phyloP scores from a whole-genome alignment of 2,888 invertebrate species.

The Acanthosepion esculentum region DNA sequence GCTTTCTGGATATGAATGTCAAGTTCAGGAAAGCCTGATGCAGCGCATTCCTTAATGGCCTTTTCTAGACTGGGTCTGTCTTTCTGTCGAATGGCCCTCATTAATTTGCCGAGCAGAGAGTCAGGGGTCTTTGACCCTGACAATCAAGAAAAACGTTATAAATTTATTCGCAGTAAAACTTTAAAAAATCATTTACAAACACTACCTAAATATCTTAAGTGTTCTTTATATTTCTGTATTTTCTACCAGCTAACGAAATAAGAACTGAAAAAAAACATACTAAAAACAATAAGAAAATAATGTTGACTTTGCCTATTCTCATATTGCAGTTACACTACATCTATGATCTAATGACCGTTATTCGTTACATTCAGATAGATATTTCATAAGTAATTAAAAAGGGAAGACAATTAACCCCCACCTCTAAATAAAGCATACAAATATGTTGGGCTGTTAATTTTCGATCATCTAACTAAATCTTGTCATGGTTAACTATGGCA shows the following conservation, averaged over 20 bases:
- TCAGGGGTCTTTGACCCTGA: slow-evolving; percentile 37
- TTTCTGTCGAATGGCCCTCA: neutral
- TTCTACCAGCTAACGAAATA: neutral
- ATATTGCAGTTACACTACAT: too few relatives aligned
- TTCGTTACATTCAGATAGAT: too few relatives aligned
- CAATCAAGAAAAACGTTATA: neutral
- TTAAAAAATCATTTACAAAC: neutral
- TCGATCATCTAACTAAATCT: too few relatives aligned
- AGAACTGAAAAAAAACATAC: neutral
- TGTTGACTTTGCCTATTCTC: too few relatives aligned
- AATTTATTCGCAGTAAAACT: neutral
- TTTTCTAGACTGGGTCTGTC: neutral
- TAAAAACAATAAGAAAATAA: too few relatives aligned
- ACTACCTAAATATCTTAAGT: too few relatives aligned
- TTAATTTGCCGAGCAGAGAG: neutral
- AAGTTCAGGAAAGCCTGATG: neutral
- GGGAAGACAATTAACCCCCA: too few relatives aligned
- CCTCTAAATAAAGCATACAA: too few relatives aligned
- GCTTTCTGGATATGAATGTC: neutral
- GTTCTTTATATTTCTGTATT: neutral
- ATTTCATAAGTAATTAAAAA: too few relatives aligned
- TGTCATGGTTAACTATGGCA: too few relatives aligned
- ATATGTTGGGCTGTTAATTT: too few relatives aligned
- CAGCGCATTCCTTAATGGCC: neutral
- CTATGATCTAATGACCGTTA: too few relatives aligned